Conservation (phyloP, 1,140 invertebrate species). For the Hycleus cichorii region DNA sequence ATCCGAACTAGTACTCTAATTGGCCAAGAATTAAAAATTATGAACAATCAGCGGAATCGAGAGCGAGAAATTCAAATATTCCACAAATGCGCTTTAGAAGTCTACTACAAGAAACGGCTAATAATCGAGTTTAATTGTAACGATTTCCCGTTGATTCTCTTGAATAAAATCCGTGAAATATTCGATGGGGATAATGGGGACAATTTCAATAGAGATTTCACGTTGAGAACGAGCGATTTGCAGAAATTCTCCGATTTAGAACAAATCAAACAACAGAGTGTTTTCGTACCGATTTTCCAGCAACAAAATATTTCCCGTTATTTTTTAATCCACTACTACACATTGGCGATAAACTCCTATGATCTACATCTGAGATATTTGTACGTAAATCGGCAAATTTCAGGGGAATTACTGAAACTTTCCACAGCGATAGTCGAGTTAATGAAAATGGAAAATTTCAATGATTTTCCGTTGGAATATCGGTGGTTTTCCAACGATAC, state of each 20-base stretch:
- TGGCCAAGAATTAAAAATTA: too few species aligned
- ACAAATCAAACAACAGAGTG: constrained; percentile 36
- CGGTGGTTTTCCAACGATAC: too few species aligned
- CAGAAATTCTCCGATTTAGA: constrained; percentile 32
- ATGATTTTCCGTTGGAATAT: too few species aligned
- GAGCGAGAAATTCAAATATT: constrained; percentile 42
- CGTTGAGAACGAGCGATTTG: constrained; percentile 30
- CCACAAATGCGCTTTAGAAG: constrained; percentile 53
- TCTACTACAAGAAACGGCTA: constrained; percentile 58
- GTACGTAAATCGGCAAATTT: neutral
- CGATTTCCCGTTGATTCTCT: constrained; percentile 31
- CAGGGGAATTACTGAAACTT: neutral
- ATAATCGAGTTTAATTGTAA: constrained; percentile 45
- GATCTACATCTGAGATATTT: constrained; percentile 19
- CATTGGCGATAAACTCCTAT: constrained; percentile 22
- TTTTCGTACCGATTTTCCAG: constrained; percentile 10
- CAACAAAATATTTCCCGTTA: constrained; percentile 7
- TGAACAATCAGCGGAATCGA: too few species aligned
- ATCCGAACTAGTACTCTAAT: constrained; percentile 55
- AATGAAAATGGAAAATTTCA: neutral
- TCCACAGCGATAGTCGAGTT: neutral
- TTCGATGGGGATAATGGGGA: neutral
- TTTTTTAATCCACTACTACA: constrained; percentile 34
- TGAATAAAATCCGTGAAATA: constrained; percentile 22
- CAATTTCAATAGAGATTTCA: constrained; percentile 18